Base-by-base conservation (phyloP, 2,797 vertebrate species). In the Diplodus puntazzo region DNA sequence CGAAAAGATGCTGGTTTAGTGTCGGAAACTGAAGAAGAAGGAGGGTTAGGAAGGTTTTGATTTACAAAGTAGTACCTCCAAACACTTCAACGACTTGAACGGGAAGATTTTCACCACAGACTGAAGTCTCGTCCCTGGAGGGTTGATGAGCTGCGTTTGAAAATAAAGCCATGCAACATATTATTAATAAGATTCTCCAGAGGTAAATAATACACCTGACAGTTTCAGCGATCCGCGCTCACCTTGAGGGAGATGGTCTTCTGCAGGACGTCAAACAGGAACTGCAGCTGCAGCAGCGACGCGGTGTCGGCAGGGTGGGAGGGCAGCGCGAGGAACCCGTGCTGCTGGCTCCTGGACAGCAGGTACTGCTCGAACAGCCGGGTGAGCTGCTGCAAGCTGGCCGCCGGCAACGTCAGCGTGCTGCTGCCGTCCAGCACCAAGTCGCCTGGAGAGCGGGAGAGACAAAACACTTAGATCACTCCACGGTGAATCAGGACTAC, bases 211-310 rank as follows among this genome's bases (percentile, higher is more conserved):
- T 1, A 34, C 34, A 34, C 13, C 27, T 27, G 27, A 27, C 1
- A 9, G 1, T 46, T 12, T 27, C 3, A 34, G n/a, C n/a, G 11
- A 1, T n/a, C 23, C n/a, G 5, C 5, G 4, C 34, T 42, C 75
- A 99, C 98, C 97, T 99, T 99, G 20, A 99, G 95, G 0, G 97
- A 98, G 62, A 96, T 58, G 0, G 98, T 98, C 89, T 98, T 99
- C 94, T 99, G 98, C 64, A 99, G 90, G 84, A 99, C 87, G 11
- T 99, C 98, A 18, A 99, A 98, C 61, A 99, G 95, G 83, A 99
- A 98, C 92, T 99, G 98, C 23, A 98, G 95, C 88, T 97, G 96
- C 8, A 98, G 96, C 82, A 99, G 95, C 13, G 95, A 86, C 0
- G 93, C 79, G 0, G 97, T 98, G 87, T 99, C 98, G 0, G 97